Conservation (phyloP, 2,888 invertebrate species). For the Lycophotia porphyrea region DNA sequence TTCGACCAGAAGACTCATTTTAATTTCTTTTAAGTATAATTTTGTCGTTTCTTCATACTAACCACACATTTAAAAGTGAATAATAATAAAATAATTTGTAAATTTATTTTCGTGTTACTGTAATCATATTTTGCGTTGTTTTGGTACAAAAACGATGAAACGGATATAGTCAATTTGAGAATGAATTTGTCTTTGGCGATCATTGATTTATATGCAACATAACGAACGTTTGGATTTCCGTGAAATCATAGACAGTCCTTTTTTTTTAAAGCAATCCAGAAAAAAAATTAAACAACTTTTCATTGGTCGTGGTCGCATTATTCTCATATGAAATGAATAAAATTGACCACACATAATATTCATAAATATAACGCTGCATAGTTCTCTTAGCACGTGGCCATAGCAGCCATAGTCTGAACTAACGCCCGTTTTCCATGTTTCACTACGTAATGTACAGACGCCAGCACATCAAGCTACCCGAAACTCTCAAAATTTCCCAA, state of each 20-base stretch:
- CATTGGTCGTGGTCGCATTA: neutral
- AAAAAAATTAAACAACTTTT: neutral
- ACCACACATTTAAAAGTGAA: neutral
- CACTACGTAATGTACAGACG: no score
- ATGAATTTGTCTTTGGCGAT: constrained; percentile 46
- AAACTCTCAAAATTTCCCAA: no score
- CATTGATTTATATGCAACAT: constrained; percentile 61
- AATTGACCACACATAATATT: no score
- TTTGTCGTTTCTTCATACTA: neutral
- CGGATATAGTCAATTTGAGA: constrained; percentile 45
- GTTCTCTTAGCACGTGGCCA: no score
- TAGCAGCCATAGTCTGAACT: no score
- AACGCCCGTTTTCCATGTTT: no score
- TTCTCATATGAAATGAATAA: no score
- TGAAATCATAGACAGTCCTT: neutral
- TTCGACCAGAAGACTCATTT: constrained; percentile 57
- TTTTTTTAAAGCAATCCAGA: neutral
- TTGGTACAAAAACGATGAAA: neutral
- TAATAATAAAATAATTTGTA: neutral
- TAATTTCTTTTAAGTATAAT: constrained; percentile 16
- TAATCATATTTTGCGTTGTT: neutral
- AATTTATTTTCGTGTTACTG: neutral
- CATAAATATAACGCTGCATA: no score
- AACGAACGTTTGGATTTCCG: constrained; percentile 33
- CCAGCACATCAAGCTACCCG: no score